phyloP scores from a whole-genome alignment of 2,888 invertebrate species.

The Acronicta alni region DNA sequence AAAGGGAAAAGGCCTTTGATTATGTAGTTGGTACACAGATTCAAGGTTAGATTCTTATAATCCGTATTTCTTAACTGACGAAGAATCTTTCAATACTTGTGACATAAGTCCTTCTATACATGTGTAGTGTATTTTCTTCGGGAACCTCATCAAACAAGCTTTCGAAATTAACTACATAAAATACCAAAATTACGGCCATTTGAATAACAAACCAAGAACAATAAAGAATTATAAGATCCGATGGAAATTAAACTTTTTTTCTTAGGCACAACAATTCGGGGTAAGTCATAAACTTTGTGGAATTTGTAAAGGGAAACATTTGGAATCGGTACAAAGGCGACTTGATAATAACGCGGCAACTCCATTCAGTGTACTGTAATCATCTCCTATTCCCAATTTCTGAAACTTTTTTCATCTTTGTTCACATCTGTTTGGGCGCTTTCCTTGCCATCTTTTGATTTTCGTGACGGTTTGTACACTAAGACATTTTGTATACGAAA shows the following conservation, averaged over 20 bases:
- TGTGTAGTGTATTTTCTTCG: too few relatives aligned
- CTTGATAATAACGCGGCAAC: conserved; percentile 85
- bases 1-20: conserved; percentile 15
- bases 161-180: conserved; percentile 44
- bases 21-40: too few relatives aligned
- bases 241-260: conserved; percentile 78
- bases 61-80: too few relatives aligned
- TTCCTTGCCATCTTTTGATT: conserved; percentile 76
- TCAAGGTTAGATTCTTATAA: too few relatives aligned
- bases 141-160: conserved; percentile 15
- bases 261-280: conserved; percentile 69
- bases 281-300: conserved; percentile 73
- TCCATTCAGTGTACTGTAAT: conserved; percentile 87
- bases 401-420: conserved; percentile 88
- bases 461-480: conserved; percentile 59
- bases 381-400: conserved; percentile 84
- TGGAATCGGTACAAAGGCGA: conserved; percentile 82
- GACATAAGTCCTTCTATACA: too few relatives aligned
- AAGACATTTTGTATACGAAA: conserved; percentile 41
- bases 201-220: conserved; percentile 63
- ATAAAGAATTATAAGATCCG: conserved; percentile 76
- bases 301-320: conserved; percentile 81
- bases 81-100: too few relatives aligned
- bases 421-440: conserved; percentile 84
- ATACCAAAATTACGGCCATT: conserved; percentile 37